Evolutionary conservation across 2,113 vertebrate species (phyloP).

Genomic region (Dicaeum eximium): DNA sequence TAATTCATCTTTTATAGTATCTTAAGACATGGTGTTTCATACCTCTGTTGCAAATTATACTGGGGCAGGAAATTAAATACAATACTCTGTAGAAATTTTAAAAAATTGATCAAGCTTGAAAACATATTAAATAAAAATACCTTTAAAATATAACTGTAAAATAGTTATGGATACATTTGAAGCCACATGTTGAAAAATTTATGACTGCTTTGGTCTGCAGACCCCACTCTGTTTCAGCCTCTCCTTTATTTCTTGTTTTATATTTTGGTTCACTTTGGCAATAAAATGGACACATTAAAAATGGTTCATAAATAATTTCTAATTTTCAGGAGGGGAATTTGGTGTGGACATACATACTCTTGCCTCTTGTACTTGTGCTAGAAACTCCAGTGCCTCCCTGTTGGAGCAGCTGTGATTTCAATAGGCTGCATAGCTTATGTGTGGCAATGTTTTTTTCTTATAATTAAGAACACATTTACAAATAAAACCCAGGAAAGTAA

Average conservation of each 20-base stretch:
- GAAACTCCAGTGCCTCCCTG: neutral
- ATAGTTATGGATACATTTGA: conserved; percentile 1
- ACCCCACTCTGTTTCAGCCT: neutral
- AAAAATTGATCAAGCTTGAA: neutral
- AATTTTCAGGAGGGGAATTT: neutral
- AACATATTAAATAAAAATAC: neutral
- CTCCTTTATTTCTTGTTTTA: neutral
- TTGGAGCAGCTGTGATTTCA: conserved; percentile 3
- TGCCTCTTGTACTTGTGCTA: neutral
- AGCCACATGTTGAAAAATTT: conserved; percentile 4
- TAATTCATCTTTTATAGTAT: neutral
- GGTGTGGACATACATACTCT: neutral
- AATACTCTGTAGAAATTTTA: neutral
- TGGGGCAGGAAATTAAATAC: neutral
- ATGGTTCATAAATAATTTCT: neutral
- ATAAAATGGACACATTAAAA: neutral
- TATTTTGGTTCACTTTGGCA: neutral
- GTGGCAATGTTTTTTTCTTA: conserved; percentile 35
- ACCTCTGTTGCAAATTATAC: neutral
- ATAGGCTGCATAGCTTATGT: conserved; percentile 10
- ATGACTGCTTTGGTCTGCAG: neutral
- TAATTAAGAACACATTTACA: conserved; percentile 70
- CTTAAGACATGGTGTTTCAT: neutral
- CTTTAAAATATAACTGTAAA: neutral
- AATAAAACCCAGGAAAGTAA: conserved; percentile 68